Evolutionary conservation across 1,140 invertebrate species (phyloP), one percentile per base, ranked within the genome.

Genomic region (Argopecten irradians): DNA sequence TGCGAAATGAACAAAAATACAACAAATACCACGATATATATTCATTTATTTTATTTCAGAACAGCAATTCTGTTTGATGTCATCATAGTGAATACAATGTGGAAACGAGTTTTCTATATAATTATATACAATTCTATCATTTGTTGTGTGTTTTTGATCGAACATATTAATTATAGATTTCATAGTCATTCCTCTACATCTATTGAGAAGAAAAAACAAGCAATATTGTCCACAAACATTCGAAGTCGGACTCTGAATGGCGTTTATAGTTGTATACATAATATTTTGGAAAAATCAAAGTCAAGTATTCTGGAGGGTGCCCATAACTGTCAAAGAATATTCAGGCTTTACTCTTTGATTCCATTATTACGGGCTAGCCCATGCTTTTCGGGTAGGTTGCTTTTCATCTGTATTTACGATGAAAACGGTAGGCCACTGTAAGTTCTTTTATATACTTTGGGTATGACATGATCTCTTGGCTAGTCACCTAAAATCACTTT

Each of bases 281-380:
- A n/a, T n/a, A 1, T 84, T 86, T 71, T 16, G 84, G 33, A 34
- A 86, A 89, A 89, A 41, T 55, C 22, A 28, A 71, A 43, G 55
- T 46, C 34, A 55, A 86, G n/a, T 83, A 85, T 39, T 82, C 33
- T 35, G 22, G 85, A 83, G 82, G 36, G 28, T 86, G 33, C 84
- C 88, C 55, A 83, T 86, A 89, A 19, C 88, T 89, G 41, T 91
- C 90, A 86, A 91, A 91, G 32, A 85, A 71, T n/a, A n/a, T n/a
- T 88, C 83, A 83, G 28, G 84, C 14, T 43, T 83, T 46, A 43
- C 32, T 19, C 36, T 82, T 8, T 33, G 43, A 32, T 84, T 87
- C 84, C 11, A 84, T 71, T 43, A 88, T 89, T 32, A 85, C 55
- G 3, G n/a, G 86, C 90, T 19, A 87, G n/a, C 88, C 86, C 89